Evolutionary conservation across 2,113 vertebrate species (phyloP).

Genomic region (Phoenicopterus ruber): DNA sequence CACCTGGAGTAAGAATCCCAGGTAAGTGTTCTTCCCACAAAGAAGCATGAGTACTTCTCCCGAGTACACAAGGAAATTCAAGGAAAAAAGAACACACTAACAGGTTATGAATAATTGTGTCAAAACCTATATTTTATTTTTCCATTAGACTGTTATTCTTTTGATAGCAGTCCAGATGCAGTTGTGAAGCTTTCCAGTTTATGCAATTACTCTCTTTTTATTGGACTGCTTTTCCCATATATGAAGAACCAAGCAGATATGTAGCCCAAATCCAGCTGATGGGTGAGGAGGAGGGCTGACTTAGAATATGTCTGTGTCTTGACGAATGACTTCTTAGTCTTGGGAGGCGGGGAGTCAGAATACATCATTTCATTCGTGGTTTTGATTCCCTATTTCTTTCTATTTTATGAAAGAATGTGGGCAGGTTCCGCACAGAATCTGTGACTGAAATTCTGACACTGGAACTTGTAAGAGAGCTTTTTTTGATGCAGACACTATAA

Average conservation of each 20-base stretch:
- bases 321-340: not conserved
- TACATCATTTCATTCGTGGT: not conserved
- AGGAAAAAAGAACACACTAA: not conserved
- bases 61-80: not conserved
- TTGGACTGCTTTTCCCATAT: not conserved
- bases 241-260: not conserved
- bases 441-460: not conserved
- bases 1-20: constrained; percentile 89
- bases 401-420: not conserved
- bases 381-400: not conserved
- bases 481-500: not conserved
- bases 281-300: not conserved
- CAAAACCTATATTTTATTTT: not conserved
- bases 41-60: not conserved
- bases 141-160: not conserved
- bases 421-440: not conserved
- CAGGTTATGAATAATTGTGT: not conserved
- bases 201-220: not conserved
- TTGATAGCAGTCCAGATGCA: not conserved
- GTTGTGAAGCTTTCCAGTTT: not conserved
- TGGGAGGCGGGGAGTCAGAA: not conserved
- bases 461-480: not conserved
- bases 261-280: not conserved
- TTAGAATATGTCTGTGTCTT: not conserved
- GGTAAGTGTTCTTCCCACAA: constrained; percentile 67